A percentile compares a stretch with the other conserved stretches of the same genome.
These are phyloP conservation scores for Phrynocephalus vlangalii DNA, from an alignment of 2,797 vertebrate species.

Conservation along the genomic window DNA sequence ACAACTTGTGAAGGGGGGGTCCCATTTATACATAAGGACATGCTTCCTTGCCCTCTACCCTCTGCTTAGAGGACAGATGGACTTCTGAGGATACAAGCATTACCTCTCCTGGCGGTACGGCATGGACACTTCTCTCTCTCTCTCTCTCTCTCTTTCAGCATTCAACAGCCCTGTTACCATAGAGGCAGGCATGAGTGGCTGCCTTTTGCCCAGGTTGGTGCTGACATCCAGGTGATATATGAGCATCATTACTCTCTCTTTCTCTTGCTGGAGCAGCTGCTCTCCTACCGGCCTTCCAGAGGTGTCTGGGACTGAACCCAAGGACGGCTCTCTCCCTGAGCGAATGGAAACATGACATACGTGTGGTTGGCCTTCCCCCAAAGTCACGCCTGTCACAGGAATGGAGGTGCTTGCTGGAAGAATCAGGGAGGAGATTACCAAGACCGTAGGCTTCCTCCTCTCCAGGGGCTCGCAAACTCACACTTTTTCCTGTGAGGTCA, in stretches of 20 bases:
- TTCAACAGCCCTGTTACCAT: accelerated
- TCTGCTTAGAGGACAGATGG: not conserved
- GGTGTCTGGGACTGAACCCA: conserved; percentile 35
- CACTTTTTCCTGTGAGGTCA: conserved; percentile 28
- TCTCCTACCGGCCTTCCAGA: conserved; percentile 36
- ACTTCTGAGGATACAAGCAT: not conserved
- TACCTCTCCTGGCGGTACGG: too few species aligned
- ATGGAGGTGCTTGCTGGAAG: not conserved
- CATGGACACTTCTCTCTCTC: not conserved
- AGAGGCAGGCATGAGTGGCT: not conserved
- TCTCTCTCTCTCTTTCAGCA: too few species aligned
- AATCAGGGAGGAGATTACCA: conserved; percentile 6
- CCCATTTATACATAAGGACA: too few species aligned
- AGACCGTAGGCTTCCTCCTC: not conserved
- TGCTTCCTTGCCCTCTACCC: not conserved
- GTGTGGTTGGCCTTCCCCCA: conserved; percentile 52
- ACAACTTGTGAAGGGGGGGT: not conserved
- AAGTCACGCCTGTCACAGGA: conserved; percentile 28
- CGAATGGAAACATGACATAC: conserved; percentile 57
- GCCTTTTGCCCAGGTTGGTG: accelerated
- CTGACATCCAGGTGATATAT: conserved; percentile 47
- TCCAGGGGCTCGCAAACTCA: conserved; percentile 15
- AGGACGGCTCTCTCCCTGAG: conserved; percentile 53
- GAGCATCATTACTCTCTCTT: conserved; percentile 1
- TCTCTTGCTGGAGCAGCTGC: not conserved